These are phyloP conservation scores for Apamea epomidion DNA, from an alignment of 2,888 invertebrate species.

Conservation along the genomic window DNA sequence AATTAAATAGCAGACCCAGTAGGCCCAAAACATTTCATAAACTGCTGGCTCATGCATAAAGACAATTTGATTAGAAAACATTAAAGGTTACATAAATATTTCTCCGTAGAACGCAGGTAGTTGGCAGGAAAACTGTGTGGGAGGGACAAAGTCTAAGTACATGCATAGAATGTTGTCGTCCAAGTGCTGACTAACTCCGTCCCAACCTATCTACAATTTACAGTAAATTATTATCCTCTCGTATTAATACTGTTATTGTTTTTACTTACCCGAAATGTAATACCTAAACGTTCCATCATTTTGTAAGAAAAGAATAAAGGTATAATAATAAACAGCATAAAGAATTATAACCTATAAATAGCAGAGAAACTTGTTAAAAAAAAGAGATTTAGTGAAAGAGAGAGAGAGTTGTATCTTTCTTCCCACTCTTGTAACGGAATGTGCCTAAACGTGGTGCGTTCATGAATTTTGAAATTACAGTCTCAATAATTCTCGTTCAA, in stretches of 20 bases:
- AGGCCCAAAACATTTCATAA: neutral
- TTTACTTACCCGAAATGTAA: neutral
- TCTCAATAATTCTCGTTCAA: too few species aligned
- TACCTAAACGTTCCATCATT: neutral
- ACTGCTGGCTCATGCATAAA: neutral
- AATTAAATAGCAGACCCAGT: neutral
- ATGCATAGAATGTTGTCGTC: neutral
- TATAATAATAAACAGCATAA: neutral
- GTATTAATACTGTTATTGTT: neutral
- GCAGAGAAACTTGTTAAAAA: neutral
- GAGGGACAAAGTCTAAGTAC: neutral
- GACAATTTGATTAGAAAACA: neutral
- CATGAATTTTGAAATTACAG: neutral
- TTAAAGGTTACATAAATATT: conserved; percentile 18
- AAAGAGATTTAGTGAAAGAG: neutral
- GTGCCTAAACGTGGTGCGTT: neutral
- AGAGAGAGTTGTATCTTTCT: neutral
- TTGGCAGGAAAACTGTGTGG: neutral
- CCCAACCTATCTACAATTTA: neutral
- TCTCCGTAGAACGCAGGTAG: neutral
- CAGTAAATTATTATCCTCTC: neutral
- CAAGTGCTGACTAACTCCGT: neutral
- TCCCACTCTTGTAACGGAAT: neutral
- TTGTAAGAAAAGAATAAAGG: neutral
- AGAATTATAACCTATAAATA: neutral